Base-by-base conservation (phyloP, 1,140 invertebrate genomes). In the Meloidogyne exigua region DNA sequence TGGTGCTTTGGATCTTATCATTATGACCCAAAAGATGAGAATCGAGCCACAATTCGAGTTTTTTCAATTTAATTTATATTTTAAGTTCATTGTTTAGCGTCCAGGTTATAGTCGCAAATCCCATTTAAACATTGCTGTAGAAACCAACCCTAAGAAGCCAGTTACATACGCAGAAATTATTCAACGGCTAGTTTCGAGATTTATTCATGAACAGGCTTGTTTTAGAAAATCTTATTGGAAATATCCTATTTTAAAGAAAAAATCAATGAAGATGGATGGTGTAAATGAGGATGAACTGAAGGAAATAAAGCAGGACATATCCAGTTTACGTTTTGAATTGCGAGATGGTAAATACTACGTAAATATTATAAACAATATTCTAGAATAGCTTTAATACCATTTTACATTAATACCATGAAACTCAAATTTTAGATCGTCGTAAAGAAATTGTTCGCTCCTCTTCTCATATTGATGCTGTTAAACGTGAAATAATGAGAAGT, bases 281-380 rank as follows among this genome's bases (percentile, higher is more conserved):
- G 90, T 91, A 3, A 91, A 90, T 81, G 90, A 91, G 81, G 90
- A 91, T 75, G 90, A 91, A 79, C 81, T 91, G n/a, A 82, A 90
- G 25, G 90, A 91, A 82, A 91, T 91, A 57, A 91, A 91, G 85
- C 90, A 91, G 78, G 90, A 91, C 80, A 91, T 91, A 1, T 90
- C 90, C 18, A 90, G 90, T 86, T 84, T 91, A n/a, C 88, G 90
- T 89, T 90, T 79, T 68, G 68, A 42, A 25, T 18, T 42, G 21
- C 23, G 26, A 15, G 23, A 68, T 68, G 21, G 36, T 23, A 26
- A 18, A 71, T 36, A 12, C 11, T 32, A 32, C n/a, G n/a, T n/a
- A n/a, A n/a, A n/a, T n/a, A n/a, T n/a, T n/a, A n/a, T n/a, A n/a
- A n/a, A n/a, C n/a, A n/a, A n/a, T n/a, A n/a, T n/a, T n/a, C n/a